Base-by-base conservation (phyloP, 2,797 vertebrate genomes). In the Sebastes nivosus region DNA sequence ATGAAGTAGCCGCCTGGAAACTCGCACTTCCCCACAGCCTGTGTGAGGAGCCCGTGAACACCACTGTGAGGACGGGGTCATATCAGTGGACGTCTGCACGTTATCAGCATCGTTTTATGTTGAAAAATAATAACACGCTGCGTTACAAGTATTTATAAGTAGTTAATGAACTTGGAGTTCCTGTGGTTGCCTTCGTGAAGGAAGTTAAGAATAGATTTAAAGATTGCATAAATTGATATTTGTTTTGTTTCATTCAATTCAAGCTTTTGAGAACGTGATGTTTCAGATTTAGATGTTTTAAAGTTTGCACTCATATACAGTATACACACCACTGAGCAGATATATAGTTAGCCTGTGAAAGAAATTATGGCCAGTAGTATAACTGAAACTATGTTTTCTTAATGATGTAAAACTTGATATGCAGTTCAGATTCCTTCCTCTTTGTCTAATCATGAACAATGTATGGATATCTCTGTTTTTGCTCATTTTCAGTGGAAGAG, bases 1-100 rank as follows among this genome's bases (percentile, higher is more conserved):
- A 96, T 95, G 93, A 94, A 95, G 94, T 95, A 84, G 83, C 61
- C 14, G 46, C 78, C 84, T 80, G 74, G 79, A 90, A 91, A 82
- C 85, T 89, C 24, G 14, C 77, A 67, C 72, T 83, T 86, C 83
- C 73, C 72, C 70, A 38, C 24, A 25, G 82, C 24, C 77, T 60
- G 74, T 60, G 74, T 4, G 20, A 75, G 58, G 55, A 87, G 72
- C 50, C 38, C 5, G 80, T 46, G 87, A 73, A 59, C 61, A 32
- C 46, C 24, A 3, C 50, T 52, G 4, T 6, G 34, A 64, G 54
- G 38, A 85, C 1, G 24, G 67, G 25, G 68, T 70, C 72, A 69
- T 63, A 55, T 76, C 54, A 66, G 63, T 63, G 50, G 65, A 84
- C 34, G 42, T 61, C 61, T 65, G 16, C 6, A 65, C 30, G 25